These are phyloP conservation scores for Panagrolaimus sp. DNA, from an alignment of 1,140 invertebrate species.

Conservation along the genomic window DNA sequence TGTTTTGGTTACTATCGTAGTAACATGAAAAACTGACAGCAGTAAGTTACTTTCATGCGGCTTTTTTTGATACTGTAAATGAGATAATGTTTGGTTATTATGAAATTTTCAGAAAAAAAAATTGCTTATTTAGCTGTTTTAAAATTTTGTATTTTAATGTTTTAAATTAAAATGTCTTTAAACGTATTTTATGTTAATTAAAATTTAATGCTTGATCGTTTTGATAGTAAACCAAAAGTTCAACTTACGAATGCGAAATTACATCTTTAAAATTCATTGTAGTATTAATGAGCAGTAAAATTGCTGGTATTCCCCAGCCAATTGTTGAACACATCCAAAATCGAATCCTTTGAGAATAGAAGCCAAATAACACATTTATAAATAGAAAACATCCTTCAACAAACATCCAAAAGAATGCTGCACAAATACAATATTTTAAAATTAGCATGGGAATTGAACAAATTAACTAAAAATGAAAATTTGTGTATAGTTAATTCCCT, in stretches of 20 bases:
- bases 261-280: not conserved
- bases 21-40: too few species aligned
- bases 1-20: too few species aligned
- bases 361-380: not conserved
- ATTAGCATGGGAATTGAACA: slow-evolving; percentile 1
- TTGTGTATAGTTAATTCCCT: not conserved
- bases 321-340: slow-evolving; percentile 4
- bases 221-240: too few species aligned
- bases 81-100: too few species aligned
- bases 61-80: too few species aligned
- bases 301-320: not conserved
- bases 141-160: too few species aligned
- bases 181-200: too few species aligned
- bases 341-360: not conserved
- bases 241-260: not conserved
- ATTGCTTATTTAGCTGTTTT: too few species aligned
- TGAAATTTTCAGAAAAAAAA: too few species aligned
- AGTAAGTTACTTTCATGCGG: too few species aligned
- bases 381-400: not conserved
- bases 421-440: not conserved
- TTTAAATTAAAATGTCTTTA: too few species aligned
- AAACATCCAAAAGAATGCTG: slow-evolving; percentile 3
- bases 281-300: not conserved
- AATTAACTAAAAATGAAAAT: not conserved
- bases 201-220: too few species aligned